Evolutionary conservation across 2,113 vertebrate genomes (phyloP).

Genomic region (Phrynocephalus versicolor): DNA sequence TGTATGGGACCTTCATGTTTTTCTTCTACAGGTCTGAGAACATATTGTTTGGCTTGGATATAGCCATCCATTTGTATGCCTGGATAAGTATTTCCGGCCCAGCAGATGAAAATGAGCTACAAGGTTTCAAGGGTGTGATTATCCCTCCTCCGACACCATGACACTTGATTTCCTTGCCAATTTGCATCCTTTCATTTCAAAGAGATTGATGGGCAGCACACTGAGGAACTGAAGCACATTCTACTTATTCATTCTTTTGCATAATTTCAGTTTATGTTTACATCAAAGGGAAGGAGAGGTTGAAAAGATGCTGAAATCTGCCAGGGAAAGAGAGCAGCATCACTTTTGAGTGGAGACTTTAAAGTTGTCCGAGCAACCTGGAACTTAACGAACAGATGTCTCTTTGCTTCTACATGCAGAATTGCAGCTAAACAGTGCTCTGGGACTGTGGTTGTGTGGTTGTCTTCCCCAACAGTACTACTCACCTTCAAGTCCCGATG

Average conservation of each 20-base stretch:
- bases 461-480: constrained; percentile 64
- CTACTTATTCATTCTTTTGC: accelerated
- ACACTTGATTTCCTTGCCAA: not conserved
- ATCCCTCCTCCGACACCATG: not conserved
- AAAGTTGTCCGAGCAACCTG: not conserved
- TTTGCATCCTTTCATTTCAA: not conserved
- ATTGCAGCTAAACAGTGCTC: constrained; percentile 60
- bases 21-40: no score
- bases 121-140: no score
- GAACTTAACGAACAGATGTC: not conserved
- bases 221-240: not conserved
- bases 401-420: constrained; percentile 35
- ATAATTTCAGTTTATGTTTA: accelerated
- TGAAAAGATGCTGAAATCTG: not conserved
- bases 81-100: not conserved
- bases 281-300: not conserved
- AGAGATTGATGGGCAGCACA: not conserved
- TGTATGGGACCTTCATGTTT: no score
- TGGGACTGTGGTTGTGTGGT: constrained; percentile 32
- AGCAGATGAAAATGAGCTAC: not conserved
- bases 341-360: not conserved
- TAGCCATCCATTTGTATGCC: no score
- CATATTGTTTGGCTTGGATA: no score
- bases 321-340: not conserved
- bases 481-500: constrained; percentile 98